Evolutionary conservation across 2,113 vertebrate species (phyloP), one percentile per base, ranked within the genome.

Genomic region (Trinectes maculatus): DNA sequence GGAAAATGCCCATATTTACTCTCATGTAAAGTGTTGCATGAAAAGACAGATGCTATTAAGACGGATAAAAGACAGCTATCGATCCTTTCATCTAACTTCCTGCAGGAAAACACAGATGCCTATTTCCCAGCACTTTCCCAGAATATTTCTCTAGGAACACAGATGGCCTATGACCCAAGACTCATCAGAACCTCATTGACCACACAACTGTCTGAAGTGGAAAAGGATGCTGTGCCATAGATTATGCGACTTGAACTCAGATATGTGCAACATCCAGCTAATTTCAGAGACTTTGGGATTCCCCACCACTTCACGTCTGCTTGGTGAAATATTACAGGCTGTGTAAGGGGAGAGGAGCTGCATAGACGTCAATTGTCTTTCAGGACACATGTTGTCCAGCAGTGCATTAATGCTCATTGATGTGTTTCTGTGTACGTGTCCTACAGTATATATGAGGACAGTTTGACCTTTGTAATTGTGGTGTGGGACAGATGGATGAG

Each of bases 401-500:
- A 34, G 52, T 47, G 33, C 16, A 28, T 76, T 76, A 59, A 29
- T 60, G 31, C 33, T 58, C 64, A 72, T 73, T 62, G 68, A 79
- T 74, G 57, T n/a, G 40, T 48, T 25, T 65, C 12, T 67, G 26
- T 44, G 28, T 43, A 13, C 15, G 22, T 25, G 2, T 46, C 10
- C 21, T 48, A 55, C 39, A 52, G 66, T 55, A 36, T 42, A 67
- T 29, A 39, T n/a, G 53, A 57, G 54, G 42, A 39, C 70, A 80
- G 57, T 58, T 70, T 87, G 73, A 90, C 78, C 83, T 87, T 80
- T 85, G 68, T 72, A 65, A 84, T 47, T 66, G 70, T 60, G 64
- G 15, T 48, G 56, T 21, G 43, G n/a, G 51, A 63, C 37, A 59
- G 54, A 82, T 73, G 63, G 55, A 81, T 44, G 49, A 31, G 49